Conservation (phyloP, 2,113 vertebrate species). For the Notechis scutatus region DNA sequence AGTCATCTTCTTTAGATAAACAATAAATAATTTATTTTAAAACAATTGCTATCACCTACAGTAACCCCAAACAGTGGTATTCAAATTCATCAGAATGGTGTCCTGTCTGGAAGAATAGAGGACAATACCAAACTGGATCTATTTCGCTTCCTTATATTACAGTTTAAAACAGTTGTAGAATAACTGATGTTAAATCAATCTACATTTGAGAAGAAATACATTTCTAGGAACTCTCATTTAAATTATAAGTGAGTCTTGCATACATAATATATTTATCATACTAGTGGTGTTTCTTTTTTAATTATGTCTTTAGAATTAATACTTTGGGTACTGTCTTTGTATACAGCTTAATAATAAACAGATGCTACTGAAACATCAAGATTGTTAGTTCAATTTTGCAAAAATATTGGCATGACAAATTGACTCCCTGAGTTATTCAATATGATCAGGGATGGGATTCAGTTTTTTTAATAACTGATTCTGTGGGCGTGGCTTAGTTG, state of each 20-base stretch:
- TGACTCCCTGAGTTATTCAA: slow-evolving; percentile 42
- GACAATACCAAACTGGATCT: slow-evolving; percentile 1
- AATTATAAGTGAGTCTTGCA: neutral
- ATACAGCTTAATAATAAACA: slow-evolving; percentile 29
- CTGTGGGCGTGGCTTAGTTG: too few species aligned
- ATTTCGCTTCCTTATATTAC: slow-evolving; percentile 11
- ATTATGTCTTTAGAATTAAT: neutral
- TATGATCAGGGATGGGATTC: neutral
- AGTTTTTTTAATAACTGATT: too few species aligned
- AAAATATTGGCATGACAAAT: slow-evolving; percentile 53
- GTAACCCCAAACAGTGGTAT: neutral
- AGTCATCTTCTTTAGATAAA: neutral
- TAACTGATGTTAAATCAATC: neutral
- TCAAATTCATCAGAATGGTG: slow-evolving; percentile 6
- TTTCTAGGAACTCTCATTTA: neutral
- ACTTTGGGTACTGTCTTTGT: neutral
- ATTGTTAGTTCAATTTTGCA: slow-evolving; percentile 47
- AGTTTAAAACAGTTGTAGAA: neutral
- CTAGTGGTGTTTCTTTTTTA: neutral
- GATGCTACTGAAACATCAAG: slow-evolving; percentile 36
- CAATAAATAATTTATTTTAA: neutral
- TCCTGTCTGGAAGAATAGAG: neutral
- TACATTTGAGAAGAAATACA: neutral
- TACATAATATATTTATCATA: neutral
- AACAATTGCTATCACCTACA: neutral